Conservation (phyloP, 2,113 vertebrate genomes). For the Acanthisitta chloris region DNA sequence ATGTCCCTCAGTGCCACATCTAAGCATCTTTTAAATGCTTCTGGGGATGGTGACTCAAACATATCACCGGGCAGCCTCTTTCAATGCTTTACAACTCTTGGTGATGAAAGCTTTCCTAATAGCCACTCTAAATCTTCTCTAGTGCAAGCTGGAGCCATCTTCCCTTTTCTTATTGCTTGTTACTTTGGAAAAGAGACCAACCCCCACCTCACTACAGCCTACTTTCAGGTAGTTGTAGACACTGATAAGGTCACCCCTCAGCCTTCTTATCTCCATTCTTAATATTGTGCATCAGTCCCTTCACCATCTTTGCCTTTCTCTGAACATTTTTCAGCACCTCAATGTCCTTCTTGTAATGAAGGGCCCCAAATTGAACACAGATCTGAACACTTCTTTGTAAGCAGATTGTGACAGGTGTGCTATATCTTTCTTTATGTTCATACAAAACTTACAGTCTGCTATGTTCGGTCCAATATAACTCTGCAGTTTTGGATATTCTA, state of each 20-base stretch:
- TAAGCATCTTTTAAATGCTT: background rate
- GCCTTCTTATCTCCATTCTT: background rate
- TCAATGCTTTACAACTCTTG: background rate
- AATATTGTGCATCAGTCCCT: background rate
- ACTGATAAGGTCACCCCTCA: background rate
- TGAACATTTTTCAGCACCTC: background rate
- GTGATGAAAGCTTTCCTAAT: background rate
- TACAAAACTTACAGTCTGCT: background rate
- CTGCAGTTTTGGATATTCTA: background rate
- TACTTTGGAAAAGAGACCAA: background rate
- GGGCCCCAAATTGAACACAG: background rate
- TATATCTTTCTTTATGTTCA: background rate
- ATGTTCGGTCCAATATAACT: background rate
- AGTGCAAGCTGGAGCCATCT: background rate
- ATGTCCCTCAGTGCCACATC: background rate
- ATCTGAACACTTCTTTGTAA: background rate
- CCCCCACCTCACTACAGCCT: accelerated
- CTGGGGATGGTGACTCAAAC: background rate
- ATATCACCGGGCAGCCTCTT: background rate
- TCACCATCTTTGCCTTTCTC: background rate
- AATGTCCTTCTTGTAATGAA: background rate
- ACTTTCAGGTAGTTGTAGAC: background rate
- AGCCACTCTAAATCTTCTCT: background rate
- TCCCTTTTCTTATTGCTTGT: background rate
- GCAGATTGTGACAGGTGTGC: background rate